Conservation (phyloP, 2,888 invertebrate genomes). For the Caenorhabditis sp. region DNA sequence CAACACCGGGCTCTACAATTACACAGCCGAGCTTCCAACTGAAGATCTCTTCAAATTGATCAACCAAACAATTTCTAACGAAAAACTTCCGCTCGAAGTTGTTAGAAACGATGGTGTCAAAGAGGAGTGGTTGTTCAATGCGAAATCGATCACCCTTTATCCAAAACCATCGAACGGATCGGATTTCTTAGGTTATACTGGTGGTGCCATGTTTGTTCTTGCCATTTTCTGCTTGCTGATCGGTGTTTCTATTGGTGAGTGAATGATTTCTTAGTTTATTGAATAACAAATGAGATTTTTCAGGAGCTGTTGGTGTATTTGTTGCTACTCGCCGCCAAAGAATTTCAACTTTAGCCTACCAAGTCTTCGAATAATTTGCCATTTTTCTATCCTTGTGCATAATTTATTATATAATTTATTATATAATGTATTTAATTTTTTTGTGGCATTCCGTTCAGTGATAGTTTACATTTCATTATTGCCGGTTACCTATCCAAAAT, state of each 20-base stretch:
- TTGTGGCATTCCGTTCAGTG: background rate
- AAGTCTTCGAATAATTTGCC: constrained; percentile 50
- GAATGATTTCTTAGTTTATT: background rate
- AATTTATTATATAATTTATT: background rate
- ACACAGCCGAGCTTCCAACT: constrained; percentile 18
- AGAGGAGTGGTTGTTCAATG: constrained; percentile 34
- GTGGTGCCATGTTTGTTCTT: constrained; percentile 55
- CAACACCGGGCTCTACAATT: constrained; percentile 15
- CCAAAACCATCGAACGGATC: constrained; percentile 5
- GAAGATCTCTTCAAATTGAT: constrained; percentile 20
- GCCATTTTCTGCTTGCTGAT: constrained; percentile 52
- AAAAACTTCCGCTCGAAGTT: constrained; percentile 27
- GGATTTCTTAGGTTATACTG: constrained; percentile 52
- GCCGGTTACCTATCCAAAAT: background rate
- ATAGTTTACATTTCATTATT: constrained; percentile 5
- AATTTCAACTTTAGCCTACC: constrained; percentile 57
- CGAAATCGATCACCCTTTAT: constrained; percentile 23
- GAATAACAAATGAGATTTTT: constrained; percentile 4
- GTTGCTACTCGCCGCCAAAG: constrained; percentile 43
- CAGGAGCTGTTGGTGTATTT: constrained; percentile 49
- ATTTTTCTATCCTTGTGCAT: background rate
- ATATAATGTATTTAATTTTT: too few species aligned
- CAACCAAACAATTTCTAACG: constrained; percentile 9
- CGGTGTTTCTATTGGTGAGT: constrained; percentile 43
- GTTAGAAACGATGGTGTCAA: constrained; percentile 16